Evolutionary conservation across 2,888 invertebrate species (phyloP).

Genomic region (Operophtera brumata): DNA sequence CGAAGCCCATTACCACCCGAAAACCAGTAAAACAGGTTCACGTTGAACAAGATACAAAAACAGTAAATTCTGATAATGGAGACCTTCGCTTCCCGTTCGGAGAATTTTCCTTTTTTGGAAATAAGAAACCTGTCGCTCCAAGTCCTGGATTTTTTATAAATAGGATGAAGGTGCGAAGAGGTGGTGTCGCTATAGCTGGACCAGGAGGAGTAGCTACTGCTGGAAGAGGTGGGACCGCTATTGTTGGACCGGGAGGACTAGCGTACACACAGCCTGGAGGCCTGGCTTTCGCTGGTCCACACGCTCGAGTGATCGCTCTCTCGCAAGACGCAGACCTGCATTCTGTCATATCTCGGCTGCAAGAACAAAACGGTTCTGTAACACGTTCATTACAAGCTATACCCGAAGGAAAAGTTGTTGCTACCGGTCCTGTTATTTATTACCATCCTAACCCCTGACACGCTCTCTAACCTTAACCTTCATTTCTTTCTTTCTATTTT

Average conservation of each 20-base stretch:
- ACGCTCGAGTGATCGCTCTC: conserved; percentile 85
- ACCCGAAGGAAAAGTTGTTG: conserved; percentile 85
- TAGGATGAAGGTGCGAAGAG: conserved; percentile 84
- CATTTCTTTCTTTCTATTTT: conserved; percentile 32
- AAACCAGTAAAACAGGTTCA: conserved; percentile 50
- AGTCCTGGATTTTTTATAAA: conserved; percentile 85
- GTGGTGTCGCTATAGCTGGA: conserved; percentile 90
- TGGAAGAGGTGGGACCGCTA: conserved; percentile 89
- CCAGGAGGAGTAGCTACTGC: conserved; percentile 91
- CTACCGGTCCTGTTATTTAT: conserved; percentile 87
- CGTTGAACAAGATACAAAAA: conserved; percentile 47
- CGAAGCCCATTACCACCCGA: conserved; percentile 43
- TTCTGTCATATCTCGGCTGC: conserved; percentile 71
- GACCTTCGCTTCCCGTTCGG: conserved; percentile 36
- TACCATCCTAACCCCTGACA: conserved; percentile 73
- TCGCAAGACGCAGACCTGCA: conserved; percentile 82
- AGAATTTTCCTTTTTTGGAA: conserved; percentile 32
- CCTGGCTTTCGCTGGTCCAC: conserved; percentile 87
- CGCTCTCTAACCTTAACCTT: conserved; percentile 43
- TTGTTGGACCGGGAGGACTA: conserved; percentile 88
- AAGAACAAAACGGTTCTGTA: conserved; percentile 61
- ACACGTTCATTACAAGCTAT: conserved; percentile 72
- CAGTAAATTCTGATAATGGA: conserved; percentile 32
- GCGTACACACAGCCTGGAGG: conserved; percentile 89
- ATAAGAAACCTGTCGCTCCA: conserved; percentile 54